These are phyloP conservation scores for Synanthedon andrenaeformis DNA, from an alignment of 2,888 invertebrate genomes.

Conservation along the genomic window DNA sequence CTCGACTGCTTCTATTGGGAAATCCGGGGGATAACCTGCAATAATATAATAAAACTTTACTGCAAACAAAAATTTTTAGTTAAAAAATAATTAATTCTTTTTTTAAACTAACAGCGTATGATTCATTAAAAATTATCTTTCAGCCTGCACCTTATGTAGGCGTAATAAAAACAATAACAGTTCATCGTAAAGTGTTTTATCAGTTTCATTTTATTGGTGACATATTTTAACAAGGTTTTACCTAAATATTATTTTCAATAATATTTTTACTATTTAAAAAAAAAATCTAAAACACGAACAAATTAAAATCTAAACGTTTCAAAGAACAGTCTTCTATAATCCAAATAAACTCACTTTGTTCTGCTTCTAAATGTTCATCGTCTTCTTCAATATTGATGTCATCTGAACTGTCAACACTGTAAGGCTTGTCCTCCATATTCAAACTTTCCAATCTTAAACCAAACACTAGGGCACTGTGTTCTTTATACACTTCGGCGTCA, in stretches of 20 bases:
- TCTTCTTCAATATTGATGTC: constrained; percentile 64
- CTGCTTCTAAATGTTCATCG: constrained; percentile 54
- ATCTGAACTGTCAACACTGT: constrained; percentile 66
- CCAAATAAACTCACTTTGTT: constrained; percentile 42
- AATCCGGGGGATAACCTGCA: constrained; percentile 71
- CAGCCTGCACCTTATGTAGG: too few relatives aligned
- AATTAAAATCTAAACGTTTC: too few relatives aligned
- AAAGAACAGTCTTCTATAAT: too few relatives aligned
- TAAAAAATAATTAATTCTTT: neutral
- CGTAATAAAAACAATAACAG: too few relatives aligned
- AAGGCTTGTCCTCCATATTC: constrained; percentile 63
- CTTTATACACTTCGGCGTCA: constrained; percentile 42
- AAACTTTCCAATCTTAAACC: constrained; percentile 44
- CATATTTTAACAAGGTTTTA: too few relatives aligned
- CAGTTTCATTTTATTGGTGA: too few relatives aligned
- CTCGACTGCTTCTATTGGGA: constrained; percentile 69
- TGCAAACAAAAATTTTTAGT: constrained; percentile 3
- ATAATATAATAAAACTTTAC: constrained; percentile 3
- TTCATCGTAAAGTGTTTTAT: too few relatives aligned
- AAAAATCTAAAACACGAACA: too few relatives aligned
- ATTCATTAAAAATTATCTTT: too few relatives aligned
- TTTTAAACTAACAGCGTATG: neutral
- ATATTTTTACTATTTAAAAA: too few relatives aligned
- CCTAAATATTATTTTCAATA: too few relatives aligned
- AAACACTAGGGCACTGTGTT: constrained; percentile 48